Conservation (phyloP, 2,797 vertebrate species). For the Pangasius macronema region DNA sequence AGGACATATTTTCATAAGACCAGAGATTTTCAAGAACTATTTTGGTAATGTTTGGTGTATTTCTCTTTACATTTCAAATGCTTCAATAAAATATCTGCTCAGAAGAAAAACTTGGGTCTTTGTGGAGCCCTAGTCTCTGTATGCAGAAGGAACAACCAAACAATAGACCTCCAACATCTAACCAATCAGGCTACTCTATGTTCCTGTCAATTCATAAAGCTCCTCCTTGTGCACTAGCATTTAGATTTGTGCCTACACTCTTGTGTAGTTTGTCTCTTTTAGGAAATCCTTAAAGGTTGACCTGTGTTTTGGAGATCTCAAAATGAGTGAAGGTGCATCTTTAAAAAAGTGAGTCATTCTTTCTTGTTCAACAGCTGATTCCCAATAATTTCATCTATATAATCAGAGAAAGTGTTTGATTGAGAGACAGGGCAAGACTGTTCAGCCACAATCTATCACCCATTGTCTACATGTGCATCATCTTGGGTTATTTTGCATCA, state of each 20-base stretch:
- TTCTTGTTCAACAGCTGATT: background rate
- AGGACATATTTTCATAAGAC: background rate
- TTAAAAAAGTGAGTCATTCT: background rate
- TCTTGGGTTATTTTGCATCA: slow-evolving; percentile 10
- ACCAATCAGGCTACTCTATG: background rate
- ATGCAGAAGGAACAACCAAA: background rate
- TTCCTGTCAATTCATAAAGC: background rate
- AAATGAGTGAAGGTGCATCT: background rate
- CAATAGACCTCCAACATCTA: background rate
- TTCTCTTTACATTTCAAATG: background rate
- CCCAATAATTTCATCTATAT: background rate
- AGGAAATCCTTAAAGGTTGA: background rate
- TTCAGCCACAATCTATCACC: background rate
- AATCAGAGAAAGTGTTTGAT: background rate
- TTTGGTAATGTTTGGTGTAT: background rate
- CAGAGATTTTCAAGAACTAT: background rate
- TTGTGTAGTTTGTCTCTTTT: background rate
- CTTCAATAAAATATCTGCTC: background rate
- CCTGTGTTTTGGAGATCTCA: background rate
- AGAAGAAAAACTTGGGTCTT: background rate
- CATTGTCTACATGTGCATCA: background rate
- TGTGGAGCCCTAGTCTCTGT: background rate
- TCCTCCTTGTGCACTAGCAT: background rate
- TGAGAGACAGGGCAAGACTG: too few species aligned
- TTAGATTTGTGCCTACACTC: background rate